A percentile compares a stretch with the other conserved stretches of the same genome.
Evolutionary conservation across 2,113 vertebrate genomes (phyloP).

Genomic region (Nematolebias whitei): DNA sequence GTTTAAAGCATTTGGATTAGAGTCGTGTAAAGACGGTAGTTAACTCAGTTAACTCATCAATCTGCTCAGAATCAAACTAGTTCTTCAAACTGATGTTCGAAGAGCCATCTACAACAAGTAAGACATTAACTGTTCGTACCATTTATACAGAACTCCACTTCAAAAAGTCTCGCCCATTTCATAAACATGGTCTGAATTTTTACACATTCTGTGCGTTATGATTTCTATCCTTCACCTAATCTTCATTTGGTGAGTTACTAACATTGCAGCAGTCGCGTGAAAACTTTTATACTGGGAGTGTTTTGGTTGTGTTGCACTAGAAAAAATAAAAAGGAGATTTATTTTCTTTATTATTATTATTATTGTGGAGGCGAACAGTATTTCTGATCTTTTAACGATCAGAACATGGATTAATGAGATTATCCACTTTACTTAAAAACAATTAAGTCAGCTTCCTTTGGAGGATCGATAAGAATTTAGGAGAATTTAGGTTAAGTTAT

Average conservation of each 20-base stretch:
- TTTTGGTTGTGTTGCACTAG: too few relatives aligned
- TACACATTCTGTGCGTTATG: neutral
- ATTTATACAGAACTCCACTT: too few relatives aligned
- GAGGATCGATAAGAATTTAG: neutral
- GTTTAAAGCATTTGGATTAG: too few relatives aligned
- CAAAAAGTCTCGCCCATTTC: too few relatives aligned
- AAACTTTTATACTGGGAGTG: neutral
- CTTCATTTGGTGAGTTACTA: neutral
- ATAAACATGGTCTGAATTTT: slow-evolving; percentile 1
- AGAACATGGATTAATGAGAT: neutral
- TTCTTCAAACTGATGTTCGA: too few relatives aligned
- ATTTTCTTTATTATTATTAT: neutral
- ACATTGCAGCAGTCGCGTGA: neutral
- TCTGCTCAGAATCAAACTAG: too few relatives aligned
- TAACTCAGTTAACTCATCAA: too few relatives aligned
- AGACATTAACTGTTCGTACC: too few relatives aligned
- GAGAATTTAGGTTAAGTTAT: too few relatives aligned
- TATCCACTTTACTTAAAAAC: slow-evolving; percentile 10
- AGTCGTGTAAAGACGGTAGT: too few relatives aligned
- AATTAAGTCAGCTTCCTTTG: neutral
- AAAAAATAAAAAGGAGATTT: neutral
- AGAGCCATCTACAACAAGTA: too few relatives aligned
- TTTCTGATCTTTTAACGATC: slow-evolving; percentile 3
- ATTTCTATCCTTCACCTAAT: neutral
- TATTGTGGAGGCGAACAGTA: neutral